Percentiles rank a stretch among this genome's conserved stretches.
phyloP scores from a whole-genome alignment of 2,888 invertebrate genomes.

The Brachynemurus nebulosus region DNA sequence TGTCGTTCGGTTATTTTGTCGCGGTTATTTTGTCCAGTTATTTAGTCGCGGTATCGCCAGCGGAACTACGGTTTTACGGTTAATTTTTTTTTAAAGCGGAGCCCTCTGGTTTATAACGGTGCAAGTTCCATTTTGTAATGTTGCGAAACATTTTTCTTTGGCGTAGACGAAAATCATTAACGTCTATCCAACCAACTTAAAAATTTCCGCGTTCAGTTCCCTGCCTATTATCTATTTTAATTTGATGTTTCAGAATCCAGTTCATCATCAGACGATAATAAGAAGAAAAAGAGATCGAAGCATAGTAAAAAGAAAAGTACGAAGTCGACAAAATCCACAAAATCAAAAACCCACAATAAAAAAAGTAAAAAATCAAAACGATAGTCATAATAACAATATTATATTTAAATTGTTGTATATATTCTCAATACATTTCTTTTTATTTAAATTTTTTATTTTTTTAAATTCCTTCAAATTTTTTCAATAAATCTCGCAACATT shows the following conservation, averaged over 20 bases:
- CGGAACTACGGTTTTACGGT: no score
- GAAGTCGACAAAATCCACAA: conserved; percentile 10
- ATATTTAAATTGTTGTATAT: conserved; percentile 1
- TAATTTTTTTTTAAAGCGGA: no score
- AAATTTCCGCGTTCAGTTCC: no score
- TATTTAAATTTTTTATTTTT: conserved; percentile 1
- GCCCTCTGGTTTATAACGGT: no score
- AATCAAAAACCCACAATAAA: conserved; percentile 15
- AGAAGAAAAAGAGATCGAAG: conserved; percentile 7
- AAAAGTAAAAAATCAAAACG: conserved; percentile 11
- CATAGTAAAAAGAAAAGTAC: conserved; percentile 9
- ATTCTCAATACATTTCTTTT: background rate
- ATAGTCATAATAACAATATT: conserved; percentile 14
- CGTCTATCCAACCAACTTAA: no score
- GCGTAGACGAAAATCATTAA: no score
- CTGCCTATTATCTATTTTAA: background rate
- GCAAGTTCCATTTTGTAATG: no score
- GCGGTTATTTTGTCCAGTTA: no score
- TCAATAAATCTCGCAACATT: conserved; percentile 32
- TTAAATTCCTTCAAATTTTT: conserved; percentile 12
- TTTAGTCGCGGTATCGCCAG: no score
- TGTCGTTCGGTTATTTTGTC: no score
- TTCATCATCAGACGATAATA: conserved; percentile 20
- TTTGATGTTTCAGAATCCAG: conserved; percentile 19
- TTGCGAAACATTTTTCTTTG: no score